Evolutionary conservation across 2,888 invertebrate species (phyloP), one percentile per base, ranked within the genome.

Genomic region (Helicoverpa assulta): DNA sequence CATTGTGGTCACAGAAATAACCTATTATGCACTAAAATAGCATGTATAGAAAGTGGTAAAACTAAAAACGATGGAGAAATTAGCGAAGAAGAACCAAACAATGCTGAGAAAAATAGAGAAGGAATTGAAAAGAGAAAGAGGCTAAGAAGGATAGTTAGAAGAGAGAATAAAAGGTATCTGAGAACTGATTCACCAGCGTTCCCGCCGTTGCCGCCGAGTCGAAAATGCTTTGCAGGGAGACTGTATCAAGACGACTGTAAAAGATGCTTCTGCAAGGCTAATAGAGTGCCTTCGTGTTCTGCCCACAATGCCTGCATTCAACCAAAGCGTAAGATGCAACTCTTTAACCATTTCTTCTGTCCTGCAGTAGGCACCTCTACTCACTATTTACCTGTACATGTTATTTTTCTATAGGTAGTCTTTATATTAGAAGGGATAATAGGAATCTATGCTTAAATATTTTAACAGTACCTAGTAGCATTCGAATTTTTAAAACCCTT

Each of bases 1-100:
- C 81, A 83, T 1, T 95, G 95, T 59, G 86, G 82, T 0, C 50
- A 57, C 0, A 67, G 84, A 1, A 83, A 87, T 3, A 57, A 71
- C 0, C 78, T 94, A 0, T 37, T 92, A 12, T 96, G 96, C 79
- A 93, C 94, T 0, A 91, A 93, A 76, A 91, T 90, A 80, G 88
- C 86, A 0, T 96, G 96, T 52, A 21, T 88, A 0, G 53, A 73
- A 4, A 1, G n/a, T 7, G 21, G 29, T 8, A 2, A 40, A 8
- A 18, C 18, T 1, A 26, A 55, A 47, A 33, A 18, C 33, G 21
- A 68, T 33, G 33, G 33, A 33, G 33, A 33, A 33, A 33, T 33
- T 33, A 33, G 33, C 0, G n/a, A 40, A 16, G 21, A 47, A n/a
- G 47, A 33, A 6, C n/a, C 53, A 2, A 37, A 64, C 33, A 0